Evolutionary conservation across 1,140 invertebrate genomes (phyloP).

Genomic region (Trypoxylus dichotomus): DNA sequence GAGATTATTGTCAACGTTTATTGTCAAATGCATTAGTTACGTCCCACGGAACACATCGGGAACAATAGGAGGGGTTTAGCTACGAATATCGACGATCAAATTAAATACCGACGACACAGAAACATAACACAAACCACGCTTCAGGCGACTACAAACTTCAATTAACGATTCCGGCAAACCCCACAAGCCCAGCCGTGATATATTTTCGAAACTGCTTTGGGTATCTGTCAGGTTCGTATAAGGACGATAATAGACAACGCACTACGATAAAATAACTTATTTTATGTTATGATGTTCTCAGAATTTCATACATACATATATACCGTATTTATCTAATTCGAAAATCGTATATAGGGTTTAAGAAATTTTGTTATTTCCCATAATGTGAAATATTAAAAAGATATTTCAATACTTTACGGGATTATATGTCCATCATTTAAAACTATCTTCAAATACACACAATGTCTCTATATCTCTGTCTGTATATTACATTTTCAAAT

Average conservation of each 20-base stretch:
- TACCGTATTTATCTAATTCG: no score
- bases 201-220: background rate
- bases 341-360: no score
- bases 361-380: no score
- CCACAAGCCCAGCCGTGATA: background rate
- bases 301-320: no score
- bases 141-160: background rate
- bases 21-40: slow-evolving; percentile 7
- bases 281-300: background rate
- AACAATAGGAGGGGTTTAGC: background rate
- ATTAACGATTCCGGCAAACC: background rate
- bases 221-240: background rate
- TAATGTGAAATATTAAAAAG: no score
- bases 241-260: background rate
- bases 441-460: no score
- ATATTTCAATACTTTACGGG: no score
- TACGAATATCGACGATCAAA: slow-evolving; percentile 2
- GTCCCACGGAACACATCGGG: background rate
- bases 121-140: background rate
- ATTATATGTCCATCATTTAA: no score
- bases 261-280: background rate
- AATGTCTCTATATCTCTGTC: no score
- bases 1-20: slow-evolving; percentile 3
- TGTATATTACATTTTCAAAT: no score
- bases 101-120: background rate